A percentile compares a stretch with the other conserved stretches of the same genome.
Conservation (phyloP, 2,797 vertebrate species). For the Esox lucius region DNA sequence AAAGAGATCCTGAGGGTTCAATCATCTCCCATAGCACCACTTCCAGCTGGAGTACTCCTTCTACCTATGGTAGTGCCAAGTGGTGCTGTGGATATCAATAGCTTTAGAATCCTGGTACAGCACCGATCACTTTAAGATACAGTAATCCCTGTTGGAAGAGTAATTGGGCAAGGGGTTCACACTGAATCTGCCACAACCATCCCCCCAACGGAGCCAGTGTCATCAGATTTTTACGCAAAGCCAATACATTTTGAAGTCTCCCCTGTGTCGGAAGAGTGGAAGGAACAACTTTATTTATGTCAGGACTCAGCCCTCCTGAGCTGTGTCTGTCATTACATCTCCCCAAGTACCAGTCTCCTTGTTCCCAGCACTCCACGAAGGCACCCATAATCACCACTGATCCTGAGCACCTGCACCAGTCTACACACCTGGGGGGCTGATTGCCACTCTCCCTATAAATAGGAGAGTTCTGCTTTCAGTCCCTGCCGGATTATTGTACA, state of each 20-base stretch:
- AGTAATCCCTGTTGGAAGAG: conserved; percentile 28
- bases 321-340: no score
- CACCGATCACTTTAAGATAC: conserved; percentile 25
- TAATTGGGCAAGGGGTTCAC: conserved; percentile 16
- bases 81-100: conserved; percentile 15
- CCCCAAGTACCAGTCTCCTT: no score
- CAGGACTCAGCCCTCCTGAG: no score
- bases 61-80: conserved; percentile 25
- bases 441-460: no score
- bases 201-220: not conserved
- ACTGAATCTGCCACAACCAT: conserved; percentile 14
- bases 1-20: conserved; percentile 28
- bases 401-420: no score
- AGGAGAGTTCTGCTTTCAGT: no score
- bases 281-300: conserved; percentile 1
- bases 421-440: no score
- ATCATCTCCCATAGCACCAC: not conserved
- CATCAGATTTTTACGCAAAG: not conserved
- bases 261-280: conserved; percentile 19
- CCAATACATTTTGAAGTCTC: conserved; percentile 28
- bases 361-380: no score
- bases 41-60: conserved; percentile 27
- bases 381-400: no score
- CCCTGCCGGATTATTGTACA: no score
- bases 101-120: conserved; percentile 16